Conservation (phyloP, 2,113 vertebrate genomes). For the Rhinoderma darwinii region DNA sequence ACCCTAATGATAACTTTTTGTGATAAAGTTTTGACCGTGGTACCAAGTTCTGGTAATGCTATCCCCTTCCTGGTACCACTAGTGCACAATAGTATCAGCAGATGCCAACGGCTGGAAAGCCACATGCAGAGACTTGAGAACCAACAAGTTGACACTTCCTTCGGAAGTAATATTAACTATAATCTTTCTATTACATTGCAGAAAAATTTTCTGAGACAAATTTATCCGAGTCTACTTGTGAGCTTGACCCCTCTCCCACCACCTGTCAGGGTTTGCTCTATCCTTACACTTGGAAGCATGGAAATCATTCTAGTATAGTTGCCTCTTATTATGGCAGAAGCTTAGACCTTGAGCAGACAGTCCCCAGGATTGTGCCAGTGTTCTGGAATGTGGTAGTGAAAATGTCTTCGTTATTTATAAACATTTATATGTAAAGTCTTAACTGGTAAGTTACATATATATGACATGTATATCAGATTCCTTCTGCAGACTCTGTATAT, state of each 20-base stretch:
- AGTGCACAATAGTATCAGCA: not conserved
- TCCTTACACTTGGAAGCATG: not conserved
- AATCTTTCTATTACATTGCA: not conserved
- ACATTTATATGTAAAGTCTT: conserved; percentile 22
- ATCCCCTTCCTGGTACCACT: not conserved
- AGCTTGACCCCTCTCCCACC: not conserved
- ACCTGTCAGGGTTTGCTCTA: too few relatives aligned
- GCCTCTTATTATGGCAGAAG: not conserved
- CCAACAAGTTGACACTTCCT: too few relatives aligned
- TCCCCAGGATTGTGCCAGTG: not conserved
- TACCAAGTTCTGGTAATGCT: not conserved
- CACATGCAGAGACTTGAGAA: not conserved
- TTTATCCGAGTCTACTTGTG: not conserved
- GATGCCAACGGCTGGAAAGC: not conserved
- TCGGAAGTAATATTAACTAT: too few relatives aligned
- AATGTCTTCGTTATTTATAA: conserved; percentile 6
- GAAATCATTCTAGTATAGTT: not conserved
- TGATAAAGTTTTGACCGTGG: too few relatives aligned
- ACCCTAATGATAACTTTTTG: too few relatives aligned
- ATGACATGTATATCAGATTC: not conserved
- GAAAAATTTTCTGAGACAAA: not conserved
- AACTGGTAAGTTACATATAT: not conserved
- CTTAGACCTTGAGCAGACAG: not conserved
- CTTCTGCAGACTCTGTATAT: not conserved
- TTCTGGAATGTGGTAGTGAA: conserved; percentile 5